Base-by-base conservation (phyloP, 2,888 invertebrate genomes). In the Trichopoda pennipes region DNA sequence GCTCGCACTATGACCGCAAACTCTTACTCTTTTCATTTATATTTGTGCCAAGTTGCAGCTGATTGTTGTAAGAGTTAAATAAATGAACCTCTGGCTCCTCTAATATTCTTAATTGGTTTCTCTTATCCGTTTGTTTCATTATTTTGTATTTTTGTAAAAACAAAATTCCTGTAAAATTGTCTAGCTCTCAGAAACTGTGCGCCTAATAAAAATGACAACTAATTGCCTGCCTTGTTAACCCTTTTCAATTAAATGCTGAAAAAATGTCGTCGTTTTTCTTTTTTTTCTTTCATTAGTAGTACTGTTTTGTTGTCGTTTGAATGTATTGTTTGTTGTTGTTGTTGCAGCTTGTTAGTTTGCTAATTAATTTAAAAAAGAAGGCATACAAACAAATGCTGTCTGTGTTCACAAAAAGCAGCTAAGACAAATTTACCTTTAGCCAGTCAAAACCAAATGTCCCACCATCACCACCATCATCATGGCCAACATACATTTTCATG, bases 131-230 rank as follows among this genome's bases (percentile, higher is more conserved):
- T 47, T 74, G 35, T 61, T 44, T 53, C 44, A 12, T 38, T n/a
- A n/a, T n/a, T n/a, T n/a, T n/a, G n/a, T n/a, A n/a, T n/a, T 61
- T 53, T 38, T 14, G 16, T 19, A 60, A 72, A 61, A 69, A 75
- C 51, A 61, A 74, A 83, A 79, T 75, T 79, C 70, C 75, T 79
- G 79, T 82, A 44, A 70, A 73, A 70, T 51, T 74, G 42, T 81
- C 76, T 75, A 70, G 80, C 74, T 78, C 42, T 56, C 44, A 51
- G 66, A 69, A 81, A 79, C 84, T 84, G 84, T 35, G 84, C 77
- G 84, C 85, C 85, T 85, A 81, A 79, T 85, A 79, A 80, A 85
- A 84, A 82, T 73, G 80, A 80, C 84, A 85, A 85, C 83, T 85
- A 85, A 85, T 85, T 85, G 85, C 81, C 78, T 82, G 80, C 32